Evolutionary conservation across 2,797 vertebrate genomes (phyloP).

Genomic region (Chloroceryle amazona): DNA sequence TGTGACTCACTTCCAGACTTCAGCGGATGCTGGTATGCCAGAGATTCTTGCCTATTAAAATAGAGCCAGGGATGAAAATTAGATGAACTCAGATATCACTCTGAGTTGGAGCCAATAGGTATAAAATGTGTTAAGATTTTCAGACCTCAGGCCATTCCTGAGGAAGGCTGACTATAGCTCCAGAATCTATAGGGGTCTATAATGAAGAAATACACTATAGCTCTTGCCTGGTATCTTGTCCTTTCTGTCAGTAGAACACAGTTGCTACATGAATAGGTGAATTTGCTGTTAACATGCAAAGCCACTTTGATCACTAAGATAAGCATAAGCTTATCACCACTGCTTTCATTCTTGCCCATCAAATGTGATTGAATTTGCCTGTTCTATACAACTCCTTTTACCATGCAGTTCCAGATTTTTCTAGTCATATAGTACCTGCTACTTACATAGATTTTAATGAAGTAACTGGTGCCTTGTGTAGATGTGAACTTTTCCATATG

Average conservation of each 20-base stretch:
- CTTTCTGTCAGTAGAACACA: neutral
- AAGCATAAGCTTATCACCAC: neutral
- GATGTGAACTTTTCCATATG: neutral
- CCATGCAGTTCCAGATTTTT: neutral
- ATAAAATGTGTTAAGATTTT: neutral
- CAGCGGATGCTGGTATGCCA: neutral
- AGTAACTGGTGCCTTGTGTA: neutral
- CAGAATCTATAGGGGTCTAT: neutral
- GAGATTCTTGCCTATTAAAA: neutral
- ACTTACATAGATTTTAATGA: neutral
- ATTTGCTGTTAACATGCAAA: neutral
- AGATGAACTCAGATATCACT: neutral
- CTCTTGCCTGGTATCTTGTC: neutral
- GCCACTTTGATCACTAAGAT: neutral
- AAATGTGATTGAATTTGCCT: neutral
- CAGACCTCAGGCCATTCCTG: neutral
- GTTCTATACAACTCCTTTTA: neutral
- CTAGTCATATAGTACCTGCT: neutral
- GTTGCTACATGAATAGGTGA: neutral
- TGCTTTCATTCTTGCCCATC: neutral
- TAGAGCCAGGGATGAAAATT: neutral
- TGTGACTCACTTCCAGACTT: constrained; percentile 45
- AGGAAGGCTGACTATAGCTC: neutral
- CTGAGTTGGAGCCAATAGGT: neutral
- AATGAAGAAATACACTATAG: neutral